phyloP scores from a whole-genome alignment of 30 jellyfish, hydroid and myxozoan genomes.

The Rhopilema esculentum region DNA sequence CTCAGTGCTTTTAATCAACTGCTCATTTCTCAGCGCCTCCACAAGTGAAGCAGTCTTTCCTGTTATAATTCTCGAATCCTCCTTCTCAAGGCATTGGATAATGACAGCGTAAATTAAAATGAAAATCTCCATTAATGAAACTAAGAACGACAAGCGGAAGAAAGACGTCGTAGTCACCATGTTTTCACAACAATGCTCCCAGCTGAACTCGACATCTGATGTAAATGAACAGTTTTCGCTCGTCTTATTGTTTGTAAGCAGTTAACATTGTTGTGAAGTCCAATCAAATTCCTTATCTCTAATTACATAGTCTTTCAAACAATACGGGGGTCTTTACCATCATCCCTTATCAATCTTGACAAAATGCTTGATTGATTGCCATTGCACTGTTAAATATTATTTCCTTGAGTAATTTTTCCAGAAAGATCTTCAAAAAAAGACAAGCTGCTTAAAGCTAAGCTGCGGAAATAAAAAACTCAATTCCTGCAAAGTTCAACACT shows the following conservation, averaged over 20 bases:
- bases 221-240: neutral
- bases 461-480: no score
- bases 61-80: neutral
- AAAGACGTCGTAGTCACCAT: slow-evolving; percentile 1
- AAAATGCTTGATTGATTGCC: no score
- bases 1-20: neutral
- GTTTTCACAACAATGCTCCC: neutral
- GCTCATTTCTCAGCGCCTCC: neutral
- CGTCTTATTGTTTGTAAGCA: neutral
- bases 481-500: no score
- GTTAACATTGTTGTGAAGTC: no score
- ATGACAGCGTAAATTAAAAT: slow-evolving; percentile 11
- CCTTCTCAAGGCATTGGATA: slow-evolving; percentile 15
- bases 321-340: no score
- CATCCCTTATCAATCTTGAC: no score
- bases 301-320: no score
- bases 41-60: neutral
- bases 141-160: slow-evolving; percentile 11
- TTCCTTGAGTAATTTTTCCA: no score
- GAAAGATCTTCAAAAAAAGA: no score
- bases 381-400: no score
- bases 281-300: no score
- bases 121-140: slow-evolving; percentile 19
- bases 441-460: no score
- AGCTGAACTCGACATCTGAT: neutral